phyloP scores from a whole-genome alignment of 30 jellyfish, hydroid and myxozoan species.

The Aurelia sp. region DNA sequence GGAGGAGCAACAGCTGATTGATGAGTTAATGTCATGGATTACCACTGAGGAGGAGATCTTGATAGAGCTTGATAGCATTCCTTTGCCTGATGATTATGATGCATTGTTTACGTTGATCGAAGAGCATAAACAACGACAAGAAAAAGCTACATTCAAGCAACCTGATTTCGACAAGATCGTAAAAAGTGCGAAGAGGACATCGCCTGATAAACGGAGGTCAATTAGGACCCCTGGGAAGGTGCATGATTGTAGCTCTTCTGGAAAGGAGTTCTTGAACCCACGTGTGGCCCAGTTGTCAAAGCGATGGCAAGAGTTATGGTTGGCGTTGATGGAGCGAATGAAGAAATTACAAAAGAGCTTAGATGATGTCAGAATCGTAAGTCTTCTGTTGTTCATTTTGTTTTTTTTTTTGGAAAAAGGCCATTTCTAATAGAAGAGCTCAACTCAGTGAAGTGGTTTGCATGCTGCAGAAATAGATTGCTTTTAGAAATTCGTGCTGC shows the following conservation, averaged over 20 bases:
- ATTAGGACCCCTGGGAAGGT: conserved; percentile 75
- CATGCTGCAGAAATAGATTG: too few relatives aligned
- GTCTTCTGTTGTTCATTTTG: background rate
- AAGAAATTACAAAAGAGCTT: conserved; percentile 70
- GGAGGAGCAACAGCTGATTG: conserved; percentile 81
- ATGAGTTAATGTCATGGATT: conserved; percentile 80
- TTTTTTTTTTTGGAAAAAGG: background rate
- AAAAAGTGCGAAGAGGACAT: conserved; percentile 82
- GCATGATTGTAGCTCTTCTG: conserved; percentile 35
- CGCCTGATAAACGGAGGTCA: conserved; percentile 68
- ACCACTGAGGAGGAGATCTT: conserved; percentile 78
- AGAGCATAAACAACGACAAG: conserved; percentile 74
- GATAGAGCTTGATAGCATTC: conserved; percentile 75
- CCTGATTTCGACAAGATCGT: conserved; percentile 86
- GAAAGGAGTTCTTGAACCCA: conserved; percentile 83
- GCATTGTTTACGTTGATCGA: conserved; percentile 62
- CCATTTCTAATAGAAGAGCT: too few relatives aligned
- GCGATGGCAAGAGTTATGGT: conserved; percentile 94
- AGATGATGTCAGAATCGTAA: conserved; percentile 82
- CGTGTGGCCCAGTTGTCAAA: conserved; percentile 77
- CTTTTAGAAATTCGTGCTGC: too few relatives aligned
- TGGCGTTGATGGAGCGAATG: conserved; percentile 77
- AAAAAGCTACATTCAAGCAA: conserved; percentile 83
- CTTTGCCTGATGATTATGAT: conserved; percentile 89
- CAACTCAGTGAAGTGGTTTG: too few relatives aligned